Evolutionary conservation across 23 tunicate genomes (phyloP).

Genomic region (Aplidium turbinatum): DNA sequence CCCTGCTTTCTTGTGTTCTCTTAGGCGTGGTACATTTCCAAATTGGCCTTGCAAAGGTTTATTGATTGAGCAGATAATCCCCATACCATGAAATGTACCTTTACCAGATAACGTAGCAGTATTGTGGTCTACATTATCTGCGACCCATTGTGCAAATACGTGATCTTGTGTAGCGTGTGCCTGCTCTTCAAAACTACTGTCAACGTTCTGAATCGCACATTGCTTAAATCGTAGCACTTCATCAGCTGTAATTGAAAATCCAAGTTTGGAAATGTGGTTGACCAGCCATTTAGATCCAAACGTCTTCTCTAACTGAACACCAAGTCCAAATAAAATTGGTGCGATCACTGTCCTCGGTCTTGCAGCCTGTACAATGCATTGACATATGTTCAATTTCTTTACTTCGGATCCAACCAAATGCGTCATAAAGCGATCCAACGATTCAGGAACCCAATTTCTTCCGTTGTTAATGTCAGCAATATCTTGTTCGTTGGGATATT

Average conservation of each 20-base stretch:
- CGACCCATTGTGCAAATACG: background rate
- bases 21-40: background rate
- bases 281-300: constrained; percentile 8
- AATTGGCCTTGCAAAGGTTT: background rate
- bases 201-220: background rate
- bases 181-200: background rate
- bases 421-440: background rate
- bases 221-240: constrained; percentile 1
- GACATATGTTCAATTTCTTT: background rate
- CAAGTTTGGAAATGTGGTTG: background rate
- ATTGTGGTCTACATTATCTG: constrained; percentile 20
- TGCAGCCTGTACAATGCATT: background rate
- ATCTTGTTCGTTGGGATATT: no score
- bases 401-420: background rate
- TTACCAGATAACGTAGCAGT: background rate
- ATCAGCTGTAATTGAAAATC: background rate
- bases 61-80: no score
- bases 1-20: background rate
- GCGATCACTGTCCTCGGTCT: background rate
- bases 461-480: background rate
- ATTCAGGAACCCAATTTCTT: constrained; percentile 5
- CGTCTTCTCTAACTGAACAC: background rate
- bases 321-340: background rate
- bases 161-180: background rate
- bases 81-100: constrained; percentile 11